Percentiles rank a stretch among this genome's conserved stretches.
These are phyloP conservation scores for Hyles lineata DNA, from an alignment of 2,888 invertebrate genomes.

Conservation along the genomic window DNA sequence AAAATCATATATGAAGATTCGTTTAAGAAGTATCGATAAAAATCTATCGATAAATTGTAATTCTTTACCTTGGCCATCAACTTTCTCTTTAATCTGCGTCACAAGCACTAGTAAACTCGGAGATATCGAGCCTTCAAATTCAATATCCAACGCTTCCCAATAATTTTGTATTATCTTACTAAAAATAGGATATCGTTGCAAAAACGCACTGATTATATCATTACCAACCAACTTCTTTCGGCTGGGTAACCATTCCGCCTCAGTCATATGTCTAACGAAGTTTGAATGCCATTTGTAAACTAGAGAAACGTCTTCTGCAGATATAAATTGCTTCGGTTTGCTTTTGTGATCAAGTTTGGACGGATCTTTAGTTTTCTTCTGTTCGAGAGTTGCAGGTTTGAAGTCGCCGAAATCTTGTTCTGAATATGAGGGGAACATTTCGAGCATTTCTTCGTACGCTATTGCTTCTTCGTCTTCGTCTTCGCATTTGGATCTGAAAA, in stretches of 20 bases:
- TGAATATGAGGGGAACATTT: conserved; percentile 88
- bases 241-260: conserved; percentile 85
- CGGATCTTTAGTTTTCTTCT: conserved; percentile 64
- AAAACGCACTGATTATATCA: conserved; percentile 75
- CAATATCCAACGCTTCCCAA: conserved; percentile 81
- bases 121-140: conserved; percentile 80
- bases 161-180: conserved; percentile 80
- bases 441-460: conserved; percentile 86
- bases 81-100: conserved; percentile 79
- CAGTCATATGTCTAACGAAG: conserved; percentile 84
- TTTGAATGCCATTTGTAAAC: conserved; percentile 86
- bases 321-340: conserved; percentile 66
- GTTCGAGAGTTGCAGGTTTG: conserved; percentile 79
- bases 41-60: background rate
- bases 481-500: conserved; percentile 86
- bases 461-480: conserved; percentile 89
- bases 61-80: conserved; percentile 70
- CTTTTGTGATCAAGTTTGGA: conserved; percentile 47
- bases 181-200: conserved; percentile 86
- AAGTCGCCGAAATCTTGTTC: conserved; percentile 90
- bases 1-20: too few relatives aligned
- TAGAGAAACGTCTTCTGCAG: conserved; percentile 83
- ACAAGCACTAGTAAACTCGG: conserved; percentile 86
- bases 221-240: conserved; percentile 74
- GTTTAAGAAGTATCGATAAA: background rate